phyloP scores from a whole-genome alignment of 2,113 vertebrate species.

The Thunnus maccoyii region DNA sequence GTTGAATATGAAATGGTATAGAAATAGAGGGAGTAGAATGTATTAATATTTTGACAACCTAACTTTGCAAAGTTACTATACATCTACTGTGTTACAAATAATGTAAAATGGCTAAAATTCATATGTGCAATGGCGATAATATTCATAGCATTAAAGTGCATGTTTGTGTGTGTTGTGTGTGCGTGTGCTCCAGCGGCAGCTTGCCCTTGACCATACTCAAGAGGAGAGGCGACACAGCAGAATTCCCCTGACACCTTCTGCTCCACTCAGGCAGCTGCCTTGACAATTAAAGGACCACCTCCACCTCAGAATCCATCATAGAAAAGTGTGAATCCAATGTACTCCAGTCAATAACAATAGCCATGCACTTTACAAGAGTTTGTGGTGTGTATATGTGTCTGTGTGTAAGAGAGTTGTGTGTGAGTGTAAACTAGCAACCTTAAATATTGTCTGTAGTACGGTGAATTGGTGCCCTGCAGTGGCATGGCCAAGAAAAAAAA shows the following conservation, averaged over 20 bases:
- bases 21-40: background rate
- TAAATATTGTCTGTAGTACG: constrained; percentile 26
- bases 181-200: constrained; percentile 64
- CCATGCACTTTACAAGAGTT: constrained; percentile 54
- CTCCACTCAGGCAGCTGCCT: constrained; percentile 83
- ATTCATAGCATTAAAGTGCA: constrained; percentile 17
- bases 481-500: constrained; percentile 2
- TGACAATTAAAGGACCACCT: constrained; percentile 90
- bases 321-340: constrained; percentile 89
- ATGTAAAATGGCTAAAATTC: background rate
- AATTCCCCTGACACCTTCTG: constrained; percentile 86
- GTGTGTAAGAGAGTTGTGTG: background rate
- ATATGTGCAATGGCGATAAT: background rate
- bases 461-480: constrained; percentile 35
- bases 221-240: constrained; percentile 85
- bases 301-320: constrained; percentile 83
- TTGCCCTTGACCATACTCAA: constrained; percentile 91
- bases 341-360: constrained; percentile 89
- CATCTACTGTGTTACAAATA: background rate
- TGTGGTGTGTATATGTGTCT: constrained; percentile 22
- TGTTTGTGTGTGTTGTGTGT: constrained; percentile 20
- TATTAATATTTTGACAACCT: background rate
- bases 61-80: background rate
- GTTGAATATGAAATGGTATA: background rate
- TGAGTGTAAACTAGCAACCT: constrained; percentile 19